phyloP scores from a whole-genome alignment of 1,140 invertebrate genomes.

The Bombus breviceps region DNA sequence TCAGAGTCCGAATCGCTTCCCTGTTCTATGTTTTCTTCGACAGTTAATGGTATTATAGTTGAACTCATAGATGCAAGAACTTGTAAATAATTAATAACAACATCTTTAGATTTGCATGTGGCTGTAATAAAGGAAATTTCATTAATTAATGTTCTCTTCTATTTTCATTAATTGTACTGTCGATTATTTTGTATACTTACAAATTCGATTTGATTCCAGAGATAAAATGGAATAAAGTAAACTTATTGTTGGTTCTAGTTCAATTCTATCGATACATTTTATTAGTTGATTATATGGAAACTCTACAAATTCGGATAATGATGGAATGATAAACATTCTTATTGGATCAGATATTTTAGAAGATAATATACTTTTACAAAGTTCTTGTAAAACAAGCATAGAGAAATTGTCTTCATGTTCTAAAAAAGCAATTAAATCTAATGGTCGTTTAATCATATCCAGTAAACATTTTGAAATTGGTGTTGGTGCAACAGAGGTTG shows the following conservation, averaged over 20 bases:
- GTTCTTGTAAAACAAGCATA: slow-evolving; percentile 69
- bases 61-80: slow-evolving; percentile 78
- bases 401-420: slow-evolving; percentile 77
- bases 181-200: slow-evolving; percentile 79
- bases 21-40: slow-evolving; percentile 33
- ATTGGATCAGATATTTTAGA: slow-evolving; percentile 80
- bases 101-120: slow-evolving; percentile 63
- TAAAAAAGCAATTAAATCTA: slow-evolving; percentile 81
- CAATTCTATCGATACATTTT: slow-evolving; percentile 78
- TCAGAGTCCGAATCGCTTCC: slow-evolving; percentile 75
- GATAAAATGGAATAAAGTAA: slow-evolving; percentile 86
- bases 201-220: slow-evolving; percentile 86
- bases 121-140: slow-evolving; percentile 60
- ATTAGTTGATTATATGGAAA: slow-evolving; percentile 83
- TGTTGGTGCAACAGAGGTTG: slow-evolving; percentile 87
- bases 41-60: slow-evolving; percentile 64
- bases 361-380: slow-evolving; percentile 75
- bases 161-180: no score
- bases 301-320: slow-evolving; percentile 78
- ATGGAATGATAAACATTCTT: slow-evolving; percentile 81
- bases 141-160: not conserved
- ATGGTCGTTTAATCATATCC: slow-evolving; percentile 89
- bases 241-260: slow-evolving; percentile 76
- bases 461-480: slow-evolving; percentile 89
- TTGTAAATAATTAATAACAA: slow-evolving; percentile 77